Base-by-base conservation (phyloP, 2,888 invertebrate species). In the Chironomus tentans region DNA sequence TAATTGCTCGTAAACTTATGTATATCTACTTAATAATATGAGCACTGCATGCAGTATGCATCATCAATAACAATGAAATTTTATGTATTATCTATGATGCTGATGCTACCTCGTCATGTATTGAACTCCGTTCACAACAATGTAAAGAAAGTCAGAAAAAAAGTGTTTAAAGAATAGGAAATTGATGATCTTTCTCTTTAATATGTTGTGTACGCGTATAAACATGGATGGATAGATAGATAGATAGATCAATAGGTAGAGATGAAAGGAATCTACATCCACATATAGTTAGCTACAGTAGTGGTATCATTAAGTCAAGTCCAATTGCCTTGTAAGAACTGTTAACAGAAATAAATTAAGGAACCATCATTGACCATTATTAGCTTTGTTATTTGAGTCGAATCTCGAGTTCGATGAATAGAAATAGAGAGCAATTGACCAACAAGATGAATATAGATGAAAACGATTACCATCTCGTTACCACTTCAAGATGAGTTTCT, bases 281-380 rank as follows among this genome's bases (percentile, higher is more conserved):
- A 28, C 28, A 38, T 10, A 38, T 10, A 38, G 38, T 38, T 38
- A 38, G 38, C 38, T 56, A 56, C 56, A 56, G 18, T 38, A 68
- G 38, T 68, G 15, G 68, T 68, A 68, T 68, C 38, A 68, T 68
- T 68, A 68, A 68, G 68, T 68, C 28, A 68, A 68, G 68, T 68
- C 28, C 68, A 68, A 28, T 68, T 68, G 68, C 68, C n/a, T 65
- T 10, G 10, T 65, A 22, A n/a, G 21, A 24, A 65, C 68, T 70
- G 46, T 47, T 70, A 70, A 70, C 70, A 38, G 68, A 68, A 38
- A 38, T 38, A 56, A 70, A 70, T 24, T 69, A 69, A 69, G 69
- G 69, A 69, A 69, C 21, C 48, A 47, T 70, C 24, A 47, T 18
- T 70, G 15, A 13, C 22, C 13, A 68, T 68, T 68, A 68, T 68